Evolutionary conservation across 1,140 invertebrate species (phyloP), one percentile per base, ranked within the genome.

Genomic region (Pogonus chalceus): DNA sequence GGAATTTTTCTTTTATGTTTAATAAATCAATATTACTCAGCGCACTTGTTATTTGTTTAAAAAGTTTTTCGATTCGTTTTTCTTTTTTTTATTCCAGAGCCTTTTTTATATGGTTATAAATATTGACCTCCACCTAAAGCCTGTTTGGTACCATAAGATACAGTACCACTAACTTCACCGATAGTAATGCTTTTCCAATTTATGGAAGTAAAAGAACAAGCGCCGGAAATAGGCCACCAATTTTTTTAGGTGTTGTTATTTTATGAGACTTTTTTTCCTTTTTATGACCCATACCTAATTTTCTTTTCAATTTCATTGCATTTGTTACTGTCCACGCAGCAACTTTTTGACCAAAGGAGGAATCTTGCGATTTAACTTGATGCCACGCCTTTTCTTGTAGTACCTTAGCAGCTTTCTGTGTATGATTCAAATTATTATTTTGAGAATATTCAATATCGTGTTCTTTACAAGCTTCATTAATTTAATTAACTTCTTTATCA

Each of bases 381-480:
- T 64, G n/a, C 62, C 63, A 71, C 37, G 70, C 69, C 56, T 63
- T 64, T 24, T 68, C 55, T 31, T 63, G 58, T 50, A 74, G 59
- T 53, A 60, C 23, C 54, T 61, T 57, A 65, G 74, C 71, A 20
- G 71, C 72, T 56, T 57, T 54, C 53, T 71, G 62, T 61, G 72
- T 60, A 23, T 58, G 55, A n/a, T 52, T 21, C 49, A 70, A 52
- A 62, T 71, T 58, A 35, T 64, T 65, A 48, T 60, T 60, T 54
- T 70, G 53, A 0, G 60, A 58, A 59, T 63, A 64, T 26, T 51
- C 53, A 43, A 64, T 61, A 50, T 65, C 58, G 54, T 65, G 63
- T 22, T 53, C 35, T 54, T 55, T 58, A 50, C 62, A 65, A 23
- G 61, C 56, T 22, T 26, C 26, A 54, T 63, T 62, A 16, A 65